phyloP scores from a whole-genome alignment of 2,113 vertebrate genomes.

The Stegastes partitus region DNA sequence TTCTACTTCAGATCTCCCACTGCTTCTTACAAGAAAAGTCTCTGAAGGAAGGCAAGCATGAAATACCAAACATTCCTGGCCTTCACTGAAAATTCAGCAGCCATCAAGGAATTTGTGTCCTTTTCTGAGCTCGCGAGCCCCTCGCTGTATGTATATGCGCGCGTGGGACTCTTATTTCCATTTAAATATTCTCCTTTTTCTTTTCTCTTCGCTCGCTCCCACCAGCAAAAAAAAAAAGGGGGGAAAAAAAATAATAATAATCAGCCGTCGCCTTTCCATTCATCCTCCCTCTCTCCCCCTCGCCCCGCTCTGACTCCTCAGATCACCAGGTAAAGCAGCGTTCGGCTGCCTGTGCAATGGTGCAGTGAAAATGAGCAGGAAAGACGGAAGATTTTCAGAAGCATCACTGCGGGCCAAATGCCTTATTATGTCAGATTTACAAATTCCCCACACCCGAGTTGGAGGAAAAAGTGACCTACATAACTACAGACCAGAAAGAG shows the following conservation, averaged over 20 bases:
- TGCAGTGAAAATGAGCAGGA: slow-evolving; percentile 68
- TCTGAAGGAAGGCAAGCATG: slow-evolving; percentile 49
- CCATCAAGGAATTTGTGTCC: slow-evolving; percentile 42
- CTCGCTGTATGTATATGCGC: neutral
- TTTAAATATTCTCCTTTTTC: slow-evolving; percentile 46
- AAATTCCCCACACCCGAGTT: slow-evolving; percentile 87
- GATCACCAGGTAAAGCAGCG: slow-evolving; percentile 56
- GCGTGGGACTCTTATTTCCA: slow-evolving; percentile 34
- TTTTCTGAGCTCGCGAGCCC: slow-evolving; percentile 33
- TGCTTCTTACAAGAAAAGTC: slow-evolving; percentile 39
- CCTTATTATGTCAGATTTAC: slow-evolving; percentile 88
- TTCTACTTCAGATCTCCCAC: slow-evolving; percentile 50
- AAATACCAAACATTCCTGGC: slow-evolving; percentile 51
- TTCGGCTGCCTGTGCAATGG: slow-evolving; percentile 58
- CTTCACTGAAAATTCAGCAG: slow-evolving; percentile 46
- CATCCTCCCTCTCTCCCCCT: slow-evolving; percentile 21
- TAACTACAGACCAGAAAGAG: slow-evolving; percentile 90
- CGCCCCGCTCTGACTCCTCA: slow-evolving; percentile 27
- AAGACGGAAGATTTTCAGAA: slow-evolving; percentile 71
- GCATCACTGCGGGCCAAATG: slow-evolving; percentile 84
- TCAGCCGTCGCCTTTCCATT: slow-evolving; percentile 30
- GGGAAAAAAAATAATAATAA: slow-evolving; percentile 19
- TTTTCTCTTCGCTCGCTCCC: slow-evolving; percentile 10
- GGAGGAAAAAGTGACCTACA: slow-evolving; percentile 89
- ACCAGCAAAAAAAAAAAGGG: slow-evolving; percentile 20